Evolutionary conservation across 2,797 vertebrate species (phyloP).

Genomic region (Rhincodon typus): DNA sequence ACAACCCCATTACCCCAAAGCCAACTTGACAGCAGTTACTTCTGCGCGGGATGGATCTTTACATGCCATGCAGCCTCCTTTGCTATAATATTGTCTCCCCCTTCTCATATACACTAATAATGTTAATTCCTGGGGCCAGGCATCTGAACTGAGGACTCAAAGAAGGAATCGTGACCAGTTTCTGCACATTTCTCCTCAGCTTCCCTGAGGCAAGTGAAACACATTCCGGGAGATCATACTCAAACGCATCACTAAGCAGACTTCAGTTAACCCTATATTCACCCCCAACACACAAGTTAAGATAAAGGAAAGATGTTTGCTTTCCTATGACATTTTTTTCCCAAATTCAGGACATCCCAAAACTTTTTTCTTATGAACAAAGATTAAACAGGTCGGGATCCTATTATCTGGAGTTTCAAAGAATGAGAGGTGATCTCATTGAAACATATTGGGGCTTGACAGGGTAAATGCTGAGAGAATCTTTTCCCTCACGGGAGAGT

Average conservation of each 20-base stretch:
- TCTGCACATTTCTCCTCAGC: neutral
- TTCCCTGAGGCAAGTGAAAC: conserved; percentile 2
- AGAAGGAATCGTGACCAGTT: neutral
- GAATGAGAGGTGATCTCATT: too few species aligned
- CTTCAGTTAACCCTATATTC: neutral
- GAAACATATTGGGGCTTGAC: too few species aligned
- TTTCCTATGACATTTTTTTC: neutral
- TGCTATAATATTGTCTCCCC: neutral
- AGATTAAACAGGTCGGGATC: too few species aligned
- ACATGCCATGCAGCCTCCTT: neutral
- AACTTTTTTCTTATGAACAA: neutral
- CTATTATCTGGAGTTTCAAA: too few species aligned
- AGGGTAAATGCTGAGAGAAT: too few species aligned
- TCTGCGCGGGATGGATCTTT: neutral
- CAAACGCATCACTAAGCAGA: neutral
- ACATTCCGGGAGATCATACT: neutral
- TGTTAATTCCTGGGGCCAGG: neutral
- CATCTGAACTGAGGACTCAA: too few species aligned
- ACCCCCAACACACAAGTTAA: neutral
- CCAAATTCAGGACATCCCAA: neutral
- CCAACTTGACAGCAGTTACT: neutral
- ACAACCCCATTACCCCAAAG: neutral
- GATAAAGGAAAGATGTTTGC: neutral
- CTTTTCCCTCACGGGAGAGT: too few species aligned
- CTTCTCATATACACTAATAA: too few species aligned